These are phyloP conservation scores for Diachrysia chrysitis DNA, from an alignment of 2,888 invertebrate species.

Conservation along the genomic window DNA sequence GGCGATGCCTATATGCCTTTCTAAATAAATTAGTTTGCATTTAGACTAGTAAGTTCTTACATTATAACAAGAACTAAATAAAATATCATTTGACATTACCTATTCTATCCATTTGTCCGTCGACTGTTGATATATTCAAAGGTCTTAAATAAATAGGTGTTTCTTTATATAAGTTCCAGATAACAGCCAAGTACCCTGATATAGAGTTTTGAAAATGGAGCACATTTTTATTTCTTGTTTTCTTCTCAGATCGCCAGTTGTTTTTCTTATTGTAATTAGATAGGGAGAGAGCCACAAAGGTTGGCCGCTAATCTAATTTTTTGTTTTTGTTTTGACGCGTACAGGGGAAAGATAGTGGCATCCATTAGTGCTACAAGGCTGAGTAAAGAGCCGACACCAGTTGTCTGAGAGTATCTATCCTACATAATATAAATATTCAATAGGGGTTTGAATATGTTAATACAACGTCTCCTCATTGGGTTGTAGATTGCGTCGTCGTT, in stretches of 20 bases:
- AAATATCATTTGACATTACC: neutral
- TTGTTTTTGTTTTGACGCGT: conserved; percentile 78
- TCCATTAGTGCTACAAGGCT: conserved; percentile 85
- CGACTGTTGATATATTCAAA: neutral
- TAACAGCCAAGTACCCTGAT: conserved; percentile 18
- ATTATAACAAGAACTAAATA: neutral
- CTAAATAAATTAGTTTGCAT: no score
- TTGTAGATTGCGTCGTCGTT: conserved; percentile 89
- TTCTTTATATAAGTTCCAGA: conserved; percentile 50
- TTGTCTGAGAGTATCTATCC: conserved; percentile 59
- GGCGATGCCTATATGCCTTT: no score
- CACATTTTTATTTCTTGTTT: conserved; percentile 53
- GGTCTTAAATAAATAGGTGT: conserved; percentile 42
- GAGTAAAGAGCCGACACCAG: conserved; percentile 70
- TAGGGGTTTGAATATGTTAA: conserved; percentile 88
- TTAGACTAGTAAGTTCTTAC: no score
- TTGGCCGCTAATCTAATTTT: conserved; percentile 73
- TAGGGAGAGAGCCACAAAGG: conserved; percentile 62
- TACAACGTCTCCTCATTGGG: conserved; percentile 86
- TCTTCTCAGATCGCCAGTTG: conserved; percentile 49
- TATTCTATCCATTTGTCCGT: neutral
- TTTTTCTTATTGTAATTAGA: conserved; percentile 63
- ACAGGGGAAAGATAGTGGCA: conserved; percentile 77
- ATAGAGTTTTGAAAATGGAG: conserved; percentile 48
- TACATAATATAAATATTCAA: conserved; percentile 88